Conservation (phyloP, 2,113 vertebrate species). For the Plotosus lineatus region DNA sequence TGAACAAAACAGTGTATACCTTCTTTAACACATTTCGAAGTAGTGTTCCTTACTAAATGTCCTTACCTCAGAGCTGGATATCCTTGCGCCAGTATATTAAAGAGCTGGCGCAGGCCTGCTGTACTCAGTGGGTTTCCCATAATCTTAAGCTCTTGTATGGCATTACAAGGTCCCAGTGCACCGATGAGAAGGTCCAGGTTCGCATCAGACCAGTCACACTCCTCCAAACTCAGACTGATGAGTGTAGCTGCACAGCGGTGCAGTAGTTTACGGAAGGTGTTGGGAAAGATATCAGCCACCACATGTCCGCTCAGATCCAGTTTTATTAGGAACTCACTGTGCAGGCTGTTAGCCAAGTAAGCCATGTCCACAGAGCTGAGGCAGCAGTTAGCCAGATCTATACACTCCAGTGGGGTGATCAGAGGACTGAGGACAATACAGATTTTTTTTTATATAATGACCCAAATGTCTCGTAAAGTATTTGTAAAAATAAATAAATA, state of each 20-base stretch:
- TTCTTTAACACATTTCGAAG: not conserved
- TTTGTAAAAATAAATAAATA: too few relatives aligned
- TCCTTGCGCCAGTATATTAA: conserved; percentile 69
- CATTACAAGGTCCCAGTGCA: conserved; percentile 75
- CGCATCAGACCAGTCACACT: conserved; percentile 82
- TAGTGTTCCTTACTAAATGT: not conserved
- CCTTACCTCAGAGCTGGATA: conserved; percentile 75
- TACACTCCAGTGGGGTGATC: conserved; percentile 77
- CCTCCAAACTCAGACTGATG: conserved; percentile 79
- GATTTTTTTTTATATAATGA: too few relatives aligned
- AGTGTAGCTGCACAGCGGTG: conserved; percentile 76
- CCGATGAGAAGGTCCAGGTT: conserved; percentile 74
- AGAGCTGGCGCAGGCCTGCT: conserved; percentile 73
- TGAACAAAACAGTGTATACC: not conserved
- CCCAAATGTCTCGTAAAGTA: not conserved
- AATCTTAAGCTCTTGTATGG: conserved; percentile 82
- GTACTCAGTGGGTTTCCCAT: conserved; percentile 86
- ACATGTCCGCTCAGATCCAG: conserved; percentile 90
- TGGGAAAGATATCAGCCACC: conserved; percentile 76
- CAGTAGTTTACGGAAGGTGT: conserved; percentile 83
- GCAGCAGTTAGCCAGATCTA: conserved; percentile 88
- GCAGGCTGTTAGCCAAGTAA: conserved; percentile 86
- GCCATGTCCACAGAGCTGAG: conserved; percentile 85
- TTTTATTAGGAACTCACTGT: conserved; percentile 78
- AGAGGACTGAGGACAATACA: conserved; percentile 76